phyloP scores from a whole-genome alignment of 2,797 vertebrate species.

The Oreortyx pictus region DNA sequence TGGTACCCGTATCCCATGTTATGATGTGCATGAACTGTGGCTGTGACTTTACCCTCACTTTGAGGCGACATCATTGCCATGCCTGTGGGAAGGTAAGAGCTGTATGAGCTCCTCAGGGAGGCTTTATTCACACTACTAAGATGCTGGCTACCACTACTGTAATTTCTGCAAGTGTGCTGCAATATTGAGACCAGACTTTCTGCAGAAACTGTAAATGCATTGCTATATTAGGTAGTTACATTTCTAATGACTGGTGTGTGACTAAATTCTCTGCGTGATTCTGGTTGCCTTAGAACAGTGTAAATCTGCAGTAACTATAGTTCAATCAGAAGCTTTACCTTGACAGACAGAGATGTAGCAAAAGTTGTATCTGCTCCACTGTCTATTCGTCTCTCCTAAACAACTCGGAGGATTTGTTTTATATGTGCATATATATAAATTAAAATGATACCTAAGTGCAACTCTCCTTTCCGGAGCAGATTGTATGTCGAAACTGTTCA shows the following conservation, averaged over 20 bases:
- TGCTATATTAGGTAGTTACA: not conserved
- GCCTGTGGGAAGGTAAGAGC: conserved; percentile 92
- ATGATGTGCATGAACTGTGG: conserved; percentile 98
- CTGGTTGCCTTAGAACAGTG: not conserved
- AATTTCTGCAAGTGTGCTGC: not conserved
- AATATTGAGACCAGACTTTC: not conserved
- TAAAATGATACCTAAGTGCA: not conserved
- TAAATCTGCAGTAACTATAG: not conserved
- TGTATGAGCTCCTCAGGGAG: not conserved
- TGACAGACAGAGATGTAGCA: not conserved
- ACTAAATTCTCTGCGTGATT: not conserved
- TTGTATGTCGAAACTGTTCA: conserved; percentile 94
- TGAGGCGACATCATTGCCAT: conserved; percentile 93
- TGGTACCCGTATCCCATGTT: conserved; percentile 91
- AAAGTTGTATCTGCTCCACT: not conserved
- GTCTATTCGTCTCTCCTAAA: not conserved
- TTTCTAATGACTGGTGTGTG: not conserved
- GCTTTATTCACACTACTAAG: not conserved
- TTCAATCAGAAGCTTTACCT: not conserved
- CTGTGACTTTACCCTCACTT: conserved; percentile 93
- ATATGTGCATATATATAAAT: not conserved
- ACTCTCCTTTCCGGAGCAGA: conserved; percentile 78
- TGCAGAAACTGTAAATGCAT: not conserved
- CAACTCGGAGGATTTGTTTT: not conserved
- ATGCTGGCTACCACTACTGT: not conserved